These are phyloP conservation scores for Epinephelus cyanopodus DNA, from an alignment of 2,113 vertebrate genomes.

Conservation along the genomic window DNA sequence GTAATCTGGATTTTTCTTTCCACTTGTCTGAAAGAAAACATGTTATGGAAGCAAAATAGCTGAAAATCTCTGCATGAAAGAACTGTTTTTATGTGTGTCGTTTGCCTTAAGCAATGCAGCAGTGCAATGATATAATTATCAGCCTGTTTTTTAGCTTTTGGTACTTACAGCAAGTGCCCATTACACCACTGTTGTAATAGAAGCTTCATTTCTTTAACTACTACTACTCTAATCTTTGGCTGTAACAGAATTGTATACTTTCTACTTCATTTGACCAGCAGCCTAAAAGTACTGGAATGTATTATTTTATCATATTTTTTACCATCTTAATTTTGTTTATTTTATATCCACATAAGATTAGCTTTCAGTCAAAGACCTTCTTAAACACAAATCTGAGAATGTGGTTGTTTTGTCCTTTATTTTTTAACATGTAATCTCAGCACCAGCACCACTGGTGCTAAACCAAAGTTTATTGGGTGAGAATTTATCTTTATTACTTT, in stretches of 20 bases:
- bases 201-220: background rate
- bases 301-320: background rate
- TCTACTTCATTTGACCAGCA: background rate
- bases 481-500: background rate
- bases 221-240: background rate
- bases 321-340: background rate
- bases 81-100: too few relatives aligned
- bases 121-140: background rate
- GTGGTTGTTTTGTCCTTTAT: background rate
- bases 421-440: background rate
- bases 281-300: background rate
- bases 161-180: background rate
- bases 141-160: background rate
- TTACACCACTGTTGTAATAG: background rate
- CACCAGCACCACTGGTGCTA: background rate
- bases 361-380: background rate
- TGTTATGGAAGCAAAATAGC: too few relatives aligned
- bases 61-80: too few relatives aligned
- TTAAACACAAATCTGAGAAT: background rate
- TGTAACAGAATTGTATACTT: background rate
- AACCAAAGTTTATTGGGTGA: background rate
- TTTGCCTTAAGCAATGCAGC: too few relatives aligned
- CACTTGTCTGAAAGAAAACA: too few relatives aligned
- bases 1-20: too few relatives aligned
- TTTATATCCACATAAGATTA: background rate